Percentiles rank a stretch among this genome's conserved stretches.
These are phyloP conservation scores for Anas platyrhynchos DNA, from an alignment of 2,113 vertebrate genomes.

Conservation along the genomic window DNA sequence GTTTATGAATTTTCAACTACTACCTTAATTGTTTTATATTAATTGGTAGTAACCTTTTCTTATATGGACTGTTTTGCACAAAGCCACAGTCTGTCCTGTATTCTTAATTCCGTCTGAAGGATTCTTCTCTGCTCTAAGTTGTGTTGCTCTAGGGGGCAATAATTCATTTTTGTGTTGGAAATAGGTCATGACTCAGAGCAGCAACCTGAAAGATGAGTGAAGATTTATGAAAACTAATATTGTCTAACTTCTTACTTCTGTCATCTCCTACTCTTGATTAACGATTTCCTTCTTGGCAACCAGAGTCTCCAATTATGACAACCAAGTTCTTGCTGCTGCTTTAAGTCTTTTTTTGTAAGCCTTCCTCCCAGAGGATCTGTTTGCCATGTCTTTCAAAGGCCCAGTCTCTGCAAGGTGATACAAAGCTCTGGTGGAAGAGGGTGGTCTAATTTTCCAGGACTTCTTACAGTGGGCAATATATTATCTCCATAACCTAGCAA, in stretches of 20 bases:
- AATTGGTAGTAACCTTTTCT: neutral
- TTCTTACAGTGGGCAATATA: neutral
- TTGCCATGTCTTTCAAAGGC: neutral
- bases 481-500: neutral
- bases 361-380: neutral
- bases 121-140: neutral
- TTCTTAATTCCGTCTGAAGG: neutral
- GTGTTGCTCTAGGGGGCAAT: neutral
- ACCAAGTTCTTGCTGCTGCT: neutral
- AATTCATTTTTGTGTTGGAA: constrained; percentile 16
- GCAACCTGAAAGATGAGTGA: constrained; percentile 2
- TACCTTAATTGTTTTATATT: neutral
- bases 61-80: neutral
- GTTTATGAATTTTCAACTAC: neutral
- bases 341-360: neutral
- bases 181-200: constrained; percentile 19
- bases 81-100: neutral
- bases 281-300: neutral
- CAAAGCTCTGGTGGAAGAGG: neutral
- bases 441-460: neutral
- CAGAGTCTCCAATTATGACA: neutral
- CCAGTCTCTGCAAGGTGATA: neutral
- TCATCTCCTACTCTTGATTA: neutral
- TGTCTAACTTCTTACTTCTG: neutral
- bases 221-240: neutral